Evolutionary conservation across 1,140 invertebrate species (phyloP), one percentile per base, ranked within the genome.

Genomic region (Lethocerus indicus): DNA sequence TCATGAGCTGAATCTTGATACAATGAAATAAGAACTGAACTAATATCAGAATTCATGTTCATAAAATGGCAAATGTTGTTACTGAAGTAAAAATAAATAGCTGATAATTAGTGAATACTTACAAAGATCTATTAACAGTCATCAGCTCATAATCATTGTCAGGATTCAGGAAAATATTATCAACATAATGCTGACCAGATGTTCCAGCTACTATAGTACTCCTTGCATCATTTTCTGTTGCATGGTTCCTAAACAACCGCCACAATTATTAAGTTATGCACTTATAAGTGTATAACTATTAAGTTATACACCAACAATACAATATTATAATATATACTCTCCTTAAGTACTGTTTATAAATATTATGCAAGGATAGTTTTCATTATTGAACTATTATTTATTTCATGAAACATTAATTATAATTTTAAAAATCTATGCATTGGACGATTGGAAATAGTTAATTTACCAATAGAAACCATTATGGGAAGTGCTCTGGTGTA

Each of bases 101-200:
- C 39, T 45, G 14, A 52, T 18, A 51, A 54, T 46, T 50, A 32
- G n/a, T n/a, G n/a, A n/a, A 58, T 65, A 79, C 78, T 81, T 75
- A 90, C 84, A 83, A 75, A 40, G 87, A 86, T 68, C 82, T 71
- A 62, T 94, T 94, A 26, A 88, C 80, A 0, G 92, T 89, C 14
- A 91, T 78, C 65, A 99, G 79, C 71, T 98, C 95, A 64, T 95
- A 98, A 66, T 94, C 87, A 64, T 98, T 98, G 57, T 89, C 81
- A 13, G 86, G 86, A 72, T 98, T 95, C 53, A 89, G 88, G 60
- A 99, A 87, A 47, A 95, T 86, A 64, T 99, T 99, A 60, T 94
- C 80, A 1, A 85, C 79, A 59, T 96, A 94, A 58, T 85, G 81
- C 60, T 98, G 93, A 0, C 91, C 88, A 13, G 92, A 85, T 32